These are phyloP conservation scores for Brachypteracias leptosomus DNA, from an alignment of 2,113 vertebrate species.

Conservation along the genomic window DNA sequence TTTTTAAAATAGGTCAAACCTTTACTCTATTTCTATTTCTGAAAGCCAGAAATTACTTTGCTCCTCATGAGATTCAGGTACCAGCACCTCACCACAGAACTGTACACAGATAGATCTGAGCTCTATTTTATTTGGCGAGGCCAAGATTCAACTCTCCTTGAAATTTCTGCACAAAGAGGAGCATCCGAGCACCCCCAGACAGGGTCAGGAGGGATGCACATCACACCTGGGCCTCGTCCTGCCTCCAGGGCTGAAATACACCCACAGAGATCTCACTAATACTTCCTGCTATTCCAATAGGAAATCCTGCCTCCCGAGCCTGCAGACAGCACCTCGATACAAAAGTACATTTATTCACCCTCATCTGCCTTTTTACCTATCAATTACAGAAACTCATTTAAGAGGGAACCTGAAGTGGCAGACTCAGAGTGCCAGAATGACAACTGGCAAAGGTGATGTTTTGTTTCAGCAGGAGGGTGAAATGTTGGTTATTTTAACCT, in stretches of 20 bases:
- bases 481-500: neutral
- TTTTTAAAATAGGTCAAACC: neutral
- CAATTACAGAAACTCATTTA: neutral
- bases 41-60: neutral
- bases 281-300: neutral
- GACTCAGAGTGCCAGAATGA: neutral
- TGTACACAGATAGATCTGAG: neutral
- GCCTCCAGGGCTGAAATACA: neutral
- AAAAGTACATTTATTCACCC: neutral
- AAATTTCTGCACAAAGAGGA: neutral
- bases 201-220: neutral
- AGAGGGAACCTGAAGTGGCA: neutral
- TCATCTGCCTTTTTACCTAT: neutral
- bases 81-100: neutral
- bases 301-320: neutral
- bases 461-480: neutral
- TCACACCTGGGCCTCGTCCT: neutral
- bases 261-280: neutral
- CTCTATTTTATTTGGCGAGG: neutral
- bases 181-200: neutral
- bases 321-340: rapidly evolving
- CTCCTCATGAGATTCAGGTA: neutral
- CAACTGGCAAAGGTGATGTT: neutral
- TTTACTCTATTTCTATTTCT: neutral
- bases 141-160: neutral